phyloP scores from a whole-genome alignment of 2,113 vertebrate genomes.

The Athene noctua region DNA sequence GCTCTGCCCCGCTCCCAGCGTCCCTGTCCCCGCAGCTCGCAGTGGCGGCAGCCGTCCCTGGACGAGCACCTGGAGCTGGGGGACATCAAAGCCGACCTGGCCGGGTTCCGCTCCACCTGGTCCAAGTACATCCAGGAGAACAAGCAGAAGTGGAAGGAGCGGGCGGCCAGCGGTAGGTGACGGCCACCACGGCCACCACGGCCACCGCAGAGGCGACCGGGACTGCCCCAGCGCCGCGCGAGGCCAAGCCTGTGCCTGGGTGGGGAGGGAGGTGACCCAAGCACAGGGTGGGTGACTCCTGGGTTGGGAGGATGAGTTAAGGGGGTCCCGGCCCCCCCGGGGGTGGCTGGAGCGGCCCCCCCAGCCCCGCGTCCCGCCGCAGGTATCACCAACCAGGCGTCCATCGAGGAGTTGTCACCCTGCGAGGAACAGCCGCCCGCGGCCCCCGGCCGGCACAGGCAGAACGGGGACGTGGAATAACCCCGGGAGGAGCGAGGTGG shows the following conservation, averaged over 20 bases:
- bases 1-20: neutral
- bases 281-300: neutral
- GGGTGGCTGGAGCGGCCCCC: neutral
- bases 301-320: neutral
- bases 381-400: constrained; percentile 81
- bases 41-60: constrained; percentile 88
- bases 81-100: constrained; percentile 87
- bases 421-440: constrained; percentile 64
- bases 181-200: rapidly evolving
- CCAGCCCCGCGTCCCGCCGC: neutral
- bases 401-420: constrained; percentile 74
- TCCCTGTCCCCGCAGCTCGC: constrained; percentile 65
- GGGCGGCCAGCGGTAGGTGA: constrained; percentile 82
- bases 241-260: too few relatives aligned
- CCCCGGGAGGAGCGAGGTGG: neutral
- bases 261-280: neutral
- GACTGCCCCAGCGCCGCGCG: rapidly evolving
- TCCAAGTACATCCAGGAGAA: constrained; percentile 90
- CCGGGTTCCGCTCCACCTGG: constrained; percentile 90
- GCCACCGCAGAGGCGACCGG: neutral
- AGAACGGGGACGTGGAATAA: constrained; percentile 79
- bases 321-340: too few relatives aligned
- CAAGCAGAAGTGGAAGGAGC: constrained; percentile 93
- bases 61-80: constrained; percentile 85
- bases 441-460: constrained; percentile 45